A percentile compares a stretch with the other conserved stretches of the same genome.
These are phyloP conservation scores for Oncorhynchus tshawytscha DNA, from an alignment of 2,113 vertebrate species.

Conservation along the genomic window DNA sequence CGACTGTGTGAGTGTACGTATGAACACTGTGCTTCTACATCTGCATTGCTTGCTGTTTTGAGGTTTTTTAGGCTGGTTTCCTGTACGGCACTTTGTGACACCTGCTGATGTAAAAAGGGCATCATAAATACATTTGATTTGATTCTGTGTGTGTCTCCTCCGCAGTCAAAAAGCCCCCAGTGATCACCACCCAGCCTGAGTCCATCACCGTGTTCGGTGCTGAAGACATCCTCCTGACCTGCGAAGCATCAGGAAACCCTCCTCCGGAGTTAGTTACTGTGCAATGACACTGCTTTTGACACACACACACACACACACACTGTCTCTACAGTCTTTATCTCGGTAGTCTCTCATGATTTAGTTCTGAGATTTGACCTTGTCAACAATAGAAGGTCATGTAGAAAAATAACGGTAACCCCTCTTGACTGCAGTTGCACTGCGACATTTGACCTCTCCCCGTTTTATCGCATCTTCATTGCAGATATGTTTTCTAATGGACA, in stretches of 20 bases:
- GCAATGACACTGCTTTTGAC: constrained; percentile 9
- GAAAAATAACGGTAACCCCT: too few relatives aligned
- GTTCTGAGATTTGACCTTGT: too few relatives aligned
- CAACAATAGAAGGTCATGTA: too few relatives aligned
- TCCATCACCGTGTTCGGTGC: constrained; percentile 64
- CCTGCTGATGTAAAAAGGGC: background rate
- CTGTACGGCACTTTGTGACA: too few relatives aligned
- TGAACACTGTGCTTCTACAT: background rate
- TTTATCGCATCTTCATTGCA: too few relatives aligned
- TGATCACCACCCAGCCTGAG: constrained; percentile 62
- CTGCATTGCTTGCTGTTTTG: too few relatives aligned
- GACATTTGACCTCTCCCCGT: too few relatives aligned
- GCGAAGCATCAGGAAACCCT: constrained; percentile 65
- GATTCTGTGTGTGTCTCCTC: constrained; percentile 1
- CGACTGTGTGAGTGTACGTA: background rate
- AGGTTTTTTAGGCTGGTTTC: too few relatives aligned
- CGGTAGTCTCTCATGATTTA: too few relatives aligned
- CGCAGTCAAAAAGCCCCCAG: constrained; percentile 64
- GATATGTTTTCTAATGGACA: background rate
- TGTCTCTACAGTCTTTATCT: too few relatives aligned
- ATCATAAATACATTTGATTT: background rate
- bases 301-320: background rate
- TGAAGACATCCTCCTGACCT: constrained; percentile 66
- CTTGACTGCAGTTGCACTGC: too few relatives aligned
- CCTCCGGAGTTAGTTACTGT: constrained; percentile 56